Evolutionary conservation across 2,888 invertebrate species (phyloP), one percentile per base, ranked within the genome.

Genomic region (Microctonus aethiopoides): DNA sequence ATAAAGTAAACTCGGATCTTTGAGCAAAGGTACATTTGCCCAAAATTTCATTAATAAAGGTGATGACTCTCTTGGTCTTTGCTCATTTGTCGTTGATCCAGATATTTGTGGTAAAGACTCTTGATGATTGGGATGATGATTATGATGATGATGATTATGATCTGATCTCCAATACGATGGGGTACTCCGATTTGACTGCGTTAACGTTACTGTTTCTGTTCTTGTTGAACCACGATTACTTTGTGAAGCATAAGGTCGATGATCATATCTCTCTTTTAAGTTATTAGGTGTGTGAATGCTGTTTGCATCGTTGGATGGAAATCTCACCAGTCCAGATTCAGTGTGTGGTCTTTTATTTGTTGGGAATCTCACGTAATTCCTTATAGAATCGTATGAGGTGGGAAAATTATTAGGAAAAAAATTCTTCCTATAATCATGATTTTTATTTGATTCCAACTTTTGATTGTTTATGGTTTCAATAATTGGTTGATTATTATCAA

Each of bases 291-390:
- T 77, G 69, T 83, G 83, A 67, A 85, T 84, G 67, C 85, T 85
- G 74, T 86, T 86, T 1, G 80, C 81, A 13, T 83, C 81, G 24
- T 82, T 81, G 6, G 80, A 80, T 0, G 83, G 83, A 56, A 85
- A 83, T 11, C 78, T 79, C 3, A 83, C 80, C 68, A 72, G 78
- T 13, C 73, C 71, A 4, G 77, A 71, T 1, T 73, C 67, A n/a
- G 56, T 66, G 5, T 66, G 74, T 29, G 69, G 68, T 10, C 72
- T 75, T 10, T 76, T 74, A 68, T 76, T 66, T 11, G 51, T 75
- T 22, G 81, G 79, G 62, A 82, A 83, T 41, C 77, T 74, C 13
- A 80, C 78, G 34, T 75, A 76, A 61, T 76, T 73, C 34, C 46
- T 72, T 66, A 41, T 61, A 16, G 2, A 68, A 73, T 39, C 32